Evolutionary conservation across 2,888 invertebrate genomes (phyloP).

Genomic region (Hipparchia sbordonii): DNA sequence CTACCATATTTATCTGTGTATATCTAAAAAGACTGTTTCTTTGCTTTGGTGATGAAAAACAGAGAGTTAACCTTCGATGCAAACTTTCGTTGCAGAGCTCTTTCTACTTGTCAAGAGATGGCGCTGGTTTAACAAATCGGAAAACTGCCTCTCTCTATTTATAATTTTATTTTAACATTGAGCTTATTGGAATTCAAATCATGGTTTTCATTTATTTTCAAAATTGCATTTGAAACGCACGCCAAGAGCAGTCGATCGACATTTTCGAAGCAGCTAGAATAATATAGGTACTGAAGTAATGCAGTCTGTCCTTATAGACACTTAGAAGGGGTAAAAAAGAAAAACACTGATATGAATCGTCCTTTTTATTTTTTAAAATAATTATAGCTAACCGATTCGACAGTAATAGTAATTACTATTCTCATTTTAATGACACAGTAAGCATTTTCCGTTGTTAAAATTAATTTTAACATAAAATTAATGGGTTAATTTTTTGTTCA

Average conservation of each 20-base stretch:
- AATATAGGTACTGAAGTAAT: too few relatives aligned
- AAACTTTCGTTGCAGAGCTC: background rate
- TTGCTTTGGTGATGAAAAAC: too few relatives aligned
- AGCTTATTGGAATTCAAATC: too few relatives aligned
- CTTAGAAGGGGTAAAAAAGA: conserved; percentile 29
- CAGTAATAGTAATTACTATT: conserved; percentile 77
- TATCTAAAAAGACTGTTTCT: too few relatives aligned
- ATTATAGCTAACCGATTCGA: conserved; percentile 84
- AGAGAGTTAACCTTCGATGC: background rate
- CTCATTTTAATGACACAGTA: conserved; percentile 79
- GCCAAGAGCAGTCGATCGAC: too few relatives aligned
- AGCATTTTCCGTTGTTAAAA: conserved; percentile 81
- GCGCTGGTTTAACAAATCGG: conserved; percentile 33
- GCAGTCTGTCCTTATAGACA: background rate
- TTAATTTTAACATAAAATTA: conserved; percentile 62
- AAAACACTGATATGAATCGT: conserved; percentile 75
- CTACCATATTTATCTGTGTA: too few relatives aligned
- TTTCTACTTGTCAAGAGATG: conserved; percentile 54
- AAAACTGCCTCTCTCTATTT: too few relatives aligned
- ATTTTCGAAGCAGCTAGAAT: too few relatives aligned
- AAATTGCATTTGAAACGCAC: too few relatives aligned
- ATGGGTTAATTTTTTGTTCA: conserved; percentile 74
- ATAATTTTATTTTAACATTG: too few relatives aligned
- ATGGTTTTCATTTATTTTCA: too few relatives aligned
- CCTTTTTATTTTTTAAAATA: conserved; percentile 83